Percentiles rank a stretch among this genome's conserved stretches.
These are phyloP conservation scores for Myanophis thanlyinensis DNA, from an alignment of 2,113 vertebrate species.

Conservation along the genomic window DNA sequence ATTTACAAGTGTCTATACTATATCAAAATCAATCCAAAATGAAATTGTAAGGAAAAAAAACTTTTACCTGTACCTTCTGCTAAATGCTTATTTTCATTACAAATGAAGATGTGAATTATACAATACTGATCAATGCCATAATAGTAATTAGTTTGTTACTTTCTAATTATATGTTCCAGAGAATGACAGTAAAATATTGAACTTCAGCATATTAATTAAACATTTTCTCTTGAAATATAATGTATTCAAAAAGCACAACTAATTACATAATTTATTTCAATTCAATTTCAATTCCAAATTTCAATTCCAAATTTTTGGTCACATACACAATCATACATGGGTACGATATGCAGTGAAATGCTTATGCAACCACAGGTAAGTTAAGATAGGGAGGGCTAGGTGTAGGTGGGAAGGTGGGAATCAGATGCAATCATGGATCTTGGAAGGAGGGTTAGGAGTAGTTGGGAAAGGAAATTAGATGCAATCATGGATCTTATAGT, in stretches of 20 bases:
- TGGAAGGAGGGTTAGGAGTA: too few species aligned
- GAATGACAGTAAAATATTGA: conserved; percentile 34
- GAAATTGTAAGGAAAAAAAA: neutral
- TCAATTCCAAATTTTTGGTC: too few species aligned
- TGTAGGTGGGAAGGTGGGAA: too few species aligned
- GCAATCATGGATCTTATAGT: too few species aligned
- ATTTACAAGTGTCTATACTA: neutral
- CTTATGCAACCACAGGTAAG: too few species aligned
- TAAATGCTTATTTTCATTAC: neutral
- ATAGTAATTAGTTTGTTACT: conserved; percentile 34
- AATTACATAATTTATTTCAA: conserved; percentile 46
- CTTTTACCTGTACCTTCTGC: neutral
- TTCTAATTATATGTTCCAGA: conserved; percentile 26
- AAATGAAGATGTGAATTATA: conserved; percentile 25
- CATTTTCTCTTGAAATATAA: conserved; percentile 17
- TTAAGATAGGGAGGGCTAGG: too few species aligned
- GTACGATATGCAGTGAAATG: too few species aligned
- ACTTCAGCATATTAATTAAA: conserved; percentile 25
- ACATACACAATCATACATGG: too few species aligned
- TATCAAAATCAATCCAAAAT: neutral
- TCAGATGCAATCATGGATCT: too few species aligned
- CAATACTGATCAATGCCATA: conserved; percentile 24
- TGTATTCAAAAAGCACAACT: neutral
- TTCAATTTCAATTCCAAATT: too few species aligned
- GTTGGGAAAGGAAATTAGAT: too few species aligned